A percentile compares a stretch with the other conserved stretches of the same genome.
These are phyloP conservation scores for Cerastis rubricosa DNA, from an alignment of 2,888 invertebrate genomes.

Conservation along the genomic window DNA sequence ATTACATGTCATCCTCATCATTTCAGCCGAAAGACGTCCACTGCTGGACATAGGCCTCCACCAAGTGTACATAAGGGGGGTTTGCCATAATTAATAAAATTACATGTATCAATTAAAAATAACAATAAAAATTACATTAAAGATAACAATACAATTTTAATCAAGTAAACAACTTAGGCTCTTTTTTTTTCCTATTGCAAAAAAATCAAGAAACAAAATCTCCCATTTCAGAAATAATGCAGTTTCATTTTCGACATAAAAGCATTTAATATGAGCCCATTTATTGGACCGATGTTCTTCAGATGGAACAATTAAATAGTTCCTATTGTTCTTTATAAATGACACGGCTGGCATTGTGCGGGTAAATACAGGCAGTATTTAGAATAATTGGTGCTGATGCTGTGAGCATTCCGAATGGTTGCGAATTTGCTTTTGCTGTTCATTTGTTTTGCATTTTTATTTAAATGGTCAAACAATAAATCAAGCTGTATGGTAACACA, in stretches of 20 bases:
- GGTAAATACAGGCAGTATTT: conserved; percentile 7
- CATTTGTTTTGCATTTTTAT: neutral
- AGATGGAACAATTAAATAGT: conserved; percentile 11
- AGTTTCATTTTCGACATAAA: neutral
- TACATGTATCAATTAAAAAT: no score
- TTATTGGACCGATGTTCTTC: neutral
- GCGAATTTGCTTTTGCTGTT: neutral
- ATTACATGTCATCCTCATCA: no score
- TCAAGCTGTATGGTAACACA: neutral
- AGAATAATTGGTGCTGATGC: conserved; percentile 36
- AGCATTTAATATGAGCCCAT: neutral
- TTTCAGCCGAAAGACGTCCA: no score
- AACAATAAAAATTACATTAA: no score
- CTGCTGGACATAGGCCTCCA: no score
- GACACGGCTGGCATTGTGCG: neutral
- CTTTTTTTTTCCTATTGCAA: neutral
- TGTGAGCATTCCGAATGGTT: neutral
- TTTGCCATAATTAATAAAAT: no score
- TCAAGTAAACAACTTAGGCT: neutral
- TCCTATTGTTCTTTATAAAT: conserved; percentile 41
- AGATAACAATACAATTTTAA: no score
- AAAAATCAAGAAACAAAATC: neutral
- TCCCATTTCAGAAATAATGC: neutral
- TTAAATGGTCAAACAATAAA: neutral
- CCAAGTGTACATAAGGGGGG: no score